Percentiles rank a stretch among this genome's conserved stretches.
Evolutionary conservation across 37 sponge, comb jelly and placozoan species (phyloP).

Genomic region (Halisarca cf. caerulea): DNA sequence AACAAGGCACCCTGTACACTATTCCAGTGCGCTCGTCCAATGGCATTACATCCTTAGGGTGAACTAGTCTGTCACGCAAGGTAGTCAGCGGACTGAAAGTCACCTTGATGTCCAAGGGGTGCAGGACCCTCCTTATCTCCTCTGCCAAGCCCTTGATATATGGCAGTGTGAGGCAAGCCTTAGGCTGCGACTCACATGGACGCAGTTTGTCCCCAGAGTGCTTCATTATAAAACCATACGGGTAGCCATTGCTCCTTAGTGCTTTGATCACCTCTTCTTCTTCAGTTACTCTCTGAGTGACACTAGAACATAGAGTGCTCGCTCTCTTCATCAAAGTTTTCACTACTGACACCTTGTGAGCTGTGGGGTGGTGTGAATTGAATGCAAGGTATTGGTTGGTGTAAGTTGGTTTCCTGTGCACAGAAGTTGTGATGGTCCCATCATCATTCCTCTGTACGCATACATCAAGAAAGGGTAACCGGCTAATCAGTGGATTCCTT

Average conservation of each 20-base stretch:
- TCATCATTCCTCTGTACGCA: too few species aligned
- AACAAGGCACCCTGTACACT: background rate
- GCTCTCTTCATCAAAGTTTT: background rate
- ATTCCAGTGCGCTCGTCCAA: background rate
- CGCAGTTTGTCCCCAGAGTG: background rate
- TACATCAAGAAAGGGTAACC: too few species aligned
- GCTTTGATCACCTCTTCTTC: background rate
- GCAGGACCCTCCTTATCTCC: background rate
- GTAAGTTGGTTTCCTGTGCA: background rate
- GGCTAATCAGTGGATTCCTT: too few species aligned
- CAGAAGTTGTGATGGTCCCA: background rate
- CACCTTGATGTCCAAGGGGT: background rate
- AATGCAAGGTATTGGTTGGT: background rate
- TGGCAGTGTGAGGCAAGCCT: background rate
- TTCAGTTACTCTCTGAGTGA: background rate
- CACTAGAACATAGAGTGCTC: background rate
- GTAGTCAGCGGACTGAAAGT: background rate
- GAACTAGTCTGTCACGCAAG: background rate
- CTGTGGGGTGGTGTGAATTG: background rate
- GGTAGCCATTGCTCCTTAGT: background rate
- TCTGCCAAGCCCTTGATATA: background rate
- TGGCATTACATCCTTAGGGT: background rate
- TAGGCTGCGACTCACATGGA: background rate
- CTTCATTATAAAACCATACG: background rate
- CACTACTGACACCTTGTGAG: background rate